Base-by-base conservation (phyloP, 2,797 vertebrate species). In the Ceryle rudis region DNA sequence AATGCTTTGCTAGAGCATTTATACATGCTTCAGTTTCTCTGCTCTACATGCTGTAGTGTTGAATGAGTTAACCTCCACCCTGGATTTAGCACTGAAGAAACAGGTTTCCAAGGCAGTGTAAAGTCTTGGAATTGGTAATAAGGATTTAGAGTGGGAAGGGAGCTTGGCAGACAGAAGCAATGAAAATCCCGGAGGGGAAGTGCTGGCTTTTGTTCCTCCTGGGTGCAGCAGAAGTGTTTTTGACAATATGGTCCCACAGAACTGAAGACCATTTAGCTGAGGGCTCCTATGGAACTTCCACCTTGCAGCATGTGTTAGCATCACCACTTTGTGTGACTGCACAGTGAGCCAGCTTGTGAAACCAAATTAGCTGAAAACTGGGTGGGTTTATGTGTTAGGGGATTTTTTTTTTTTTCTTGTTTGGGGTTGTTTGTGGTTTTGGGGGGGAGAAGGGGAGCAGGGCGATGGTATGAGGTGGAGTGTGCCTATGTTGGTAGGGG, bases 311-410 rank as follows among this genome's bases (percentile, higher is more conserved):
- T 14, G 14, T 14, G 11, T n/a, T 61, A 29, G 14, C 19, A 35
- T 2, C 11, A 22, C 2, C 10, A 2, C 25, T 69, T 55, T 26
- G 12, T 41, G 61, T 58, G 70, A 41, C 18, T 78, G n/a, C 29
- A 15, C n/a, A 37, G 46, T 33, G 17, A 86, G 9, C 10, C 51
- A 81, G 65, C 26, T 33, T 18, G 11, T 47, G 62, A 60, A 54
- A 46, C 5, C 0, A 0, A 31, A 31, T 11, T 28, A 28, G 47
- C 6, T 62, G 47, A 42, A 71, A 51, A 20, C 16, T 57, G 10
- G 10, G 10, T 31, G 52, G 29, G 52, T 7, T 54, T 31, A 31
- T 54, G 49, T 52, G 52, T 13, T 46, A 11, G 28, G n/a, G n/a
- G n/a, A n/a, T n/a, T n/a, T n/a, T n/a, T n/a, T n/a, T 39, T 39